Percentiles rank a stretch among this genome's conserved stretches.
Evolutionary conservation across 1,140 invertebrate species (phyloP).

Genomic region (Centruroides vittatus): DNA sequence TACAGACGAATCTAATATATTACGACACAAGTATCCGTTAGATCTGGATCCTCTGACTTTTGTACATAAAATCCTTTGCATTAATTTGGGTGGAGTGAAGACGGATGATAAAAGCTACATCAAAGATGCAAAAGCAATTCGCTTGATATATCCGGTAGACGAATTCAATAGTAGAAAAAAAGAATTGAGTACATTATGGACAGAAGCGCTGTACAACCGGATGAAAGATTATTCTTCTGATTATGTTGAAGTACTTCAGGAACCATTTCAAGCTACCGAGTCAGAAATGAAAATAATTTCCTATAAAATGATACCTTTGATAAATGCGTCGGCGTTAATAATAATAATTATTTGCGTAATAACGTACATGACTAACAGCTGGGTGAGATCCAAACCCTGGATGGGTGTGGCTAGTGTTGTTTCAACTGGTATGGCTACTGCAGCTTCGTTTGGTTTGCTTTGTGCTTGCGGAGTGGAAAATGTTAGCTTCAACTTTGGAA

Average conservation of each 20-base stretch:
- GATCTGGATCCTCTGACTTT: conserved; percentile 70
- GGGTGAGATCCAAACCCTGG: conserved; percentile 76
- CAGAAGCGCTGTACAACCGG: conserved; percentile 54
- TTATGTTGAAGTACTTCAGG: conserved; percentile 62
- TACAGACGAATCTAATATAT: conserved; percentile 56
- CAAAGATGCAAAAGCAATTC: conserved; percentile 57
- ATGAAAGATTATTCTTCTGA: conserved; percentile 61
- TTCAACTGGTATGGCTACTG: conserved; percentile 72
- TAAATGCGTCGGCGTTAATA: conserved; percentile 64
- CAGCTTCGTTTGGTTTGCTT: conserved; percentile 74
- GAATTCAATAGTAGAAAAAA: conserved; percentile 55
- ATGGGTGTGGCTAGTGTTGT: conserved; percentile 77
- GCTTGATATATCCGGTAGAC: conserved; percentile 73
- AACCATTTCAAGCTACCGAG: conserved; percentile 68
- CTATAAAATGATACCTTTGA: conserved; percentile 69
- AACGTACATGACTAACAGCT: conserved; percentile 60
- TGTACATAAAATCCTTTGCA: conserved; percentile 64
- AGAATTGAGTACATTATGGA: conserved; percentile 63
- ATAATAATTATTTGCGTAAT: conserved; percentile 44
- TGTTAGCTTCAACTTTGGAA: conserved; percentile 86
- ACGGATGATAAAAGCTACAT: conserved; percentile 54
- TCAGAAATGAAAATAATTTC: conserved; percentile 79
- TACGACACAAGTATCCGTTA: conserved; percentile 64
- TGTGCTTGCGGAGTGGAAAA: conserved; percentile 79
- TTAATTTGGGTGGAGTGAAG: conserved; percentile 66